A percentile compares a stretch with the other conserved stretches of the same genome.
These are phyloP conservation scores for Drosophila punjabiensis DNA, from an alignment of 1,140 invertebrate species.

Conservation along the genomic window DNA sequence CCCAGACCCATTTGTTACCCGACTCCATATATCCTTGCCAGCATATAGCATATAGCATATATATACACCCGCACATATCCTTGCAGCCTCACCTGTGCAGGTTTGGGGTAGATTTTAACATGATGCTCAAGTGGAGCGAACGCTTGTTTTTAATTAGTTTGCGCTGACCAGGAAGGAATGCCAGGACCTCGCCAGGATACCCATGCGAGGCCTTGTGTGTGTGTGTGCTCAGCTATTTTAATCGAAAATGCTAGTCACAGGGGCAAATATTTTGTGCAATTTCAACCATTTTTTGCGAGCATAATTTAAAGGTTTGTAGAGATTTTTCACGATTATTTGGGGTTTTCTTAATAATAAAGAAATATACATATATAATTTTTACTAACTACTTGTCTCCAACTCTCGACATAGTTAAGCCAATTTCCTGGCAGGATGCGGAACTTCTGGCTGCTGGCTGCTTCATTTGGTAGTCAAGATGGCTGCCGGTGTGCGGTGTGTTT, in stretches of 20 bases:
- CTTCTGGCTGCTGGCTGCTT: constrained; percentile 2
- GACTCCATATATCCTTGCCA: not conserved
- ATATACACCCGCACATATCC: not conserved
- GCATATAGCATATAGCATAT: not conserved
- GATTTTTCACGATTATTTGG: too few relatives aligned
- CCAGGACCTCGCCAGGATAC: constrained; percentile 6
- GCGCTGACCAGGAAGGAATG: constrained; percentile 53
- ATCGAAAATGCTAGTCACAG: constrained; percentile 50
- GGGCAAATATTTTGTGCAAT: constrained; percentile 46
- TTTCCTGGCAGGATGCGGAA: constrained; percentile 10
- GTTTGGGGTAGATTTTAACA: constrained; percentile 37
- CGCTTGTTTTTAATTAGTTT: constrained; percentile 64
- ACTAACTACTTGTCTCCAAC: too few relatives aligned
- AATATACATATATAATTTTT: too few relatives aligned
- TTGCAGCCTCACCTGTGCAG: constrained; percentile 24
- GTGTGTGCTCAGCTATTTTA: constrained; percentile 42
- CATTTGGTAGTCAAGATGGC: constrained; percentile 37
- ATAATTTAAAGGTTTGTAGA: constrained; percentile 25
- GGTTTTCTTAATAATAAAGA: too few relatives aligned
- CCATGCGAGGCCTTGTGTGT: not conserved
- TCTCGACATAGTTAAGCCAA: constrained; percentile 1
- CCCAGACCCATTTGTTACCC: constrained; percentile 42
- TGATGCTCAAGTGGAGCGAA: constrained; percentile 58
- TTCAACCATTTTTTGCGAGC: constrained; percentile 34
- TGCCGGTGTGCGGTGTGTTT: not conserved